Evolutionary conservation across 2,113 vertebrate genomes (phyloP), one percentile per base, ranked within the genome.

Genomic region (Holacanthus passer): DNA sequence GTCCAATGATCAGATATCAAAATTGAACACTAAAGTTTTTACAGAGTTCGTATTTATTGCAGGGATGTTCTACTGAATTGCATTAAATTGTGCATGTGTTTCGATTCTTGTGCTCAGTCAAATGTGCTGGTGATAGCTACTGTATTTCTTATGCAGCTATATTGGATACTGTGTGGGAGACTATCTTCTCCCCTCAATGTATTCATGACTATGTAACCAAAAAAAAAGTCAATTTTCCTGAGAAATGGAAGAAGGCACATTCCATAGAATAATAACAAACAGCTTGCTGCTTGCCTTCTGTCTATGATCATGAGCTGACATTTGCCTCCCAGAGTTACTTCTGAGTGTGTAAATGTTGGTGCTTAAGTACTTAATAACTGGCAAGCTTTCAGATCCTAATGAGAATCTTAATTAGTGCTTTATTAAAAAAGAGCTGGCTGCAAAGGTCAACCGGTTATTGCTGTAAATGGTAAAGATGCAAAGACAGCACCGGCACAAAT

Each of bases 371-470:
- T 60, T 69, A 69, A 82, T 88, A 78, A 81, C 74, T 71, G 68
- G 53, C 59, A 79, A 63, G 64, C 71, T 69, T 84, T 90, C 77
- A 81, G 68, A 80, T 73, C 65, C 43, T 79, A 78, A 88, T 82
- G 70, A 73, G 65, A 63, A 59, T 83, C 62, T 76, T 78, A 81
- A 81, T 91, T 85, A 67, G 77, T 12, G 45, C 62, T 74, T 83
- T 76, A 79, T 66, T 66, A 70, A 39, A 86, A 53, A 71, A 62
- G 37, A 29, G 37, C 43, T 64, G 32, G 20, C 78, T 75, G 39
- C 35, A 85, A 91, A 87, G 81, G 87, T 90, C 81, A 79, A 56
- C n/a, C 70, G 41, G 48, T 80, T 70, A 75, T 62, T 39, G 69
- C 67, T 79, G 78, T 68, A 75, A 76, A 85, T 77, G 24, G 52